Evolutionary conservation across 2,797 vertebrate species (phyloP), one percentile per base, ranked within the genome.

Genomic region (Iguana delicatissima): DNA sequence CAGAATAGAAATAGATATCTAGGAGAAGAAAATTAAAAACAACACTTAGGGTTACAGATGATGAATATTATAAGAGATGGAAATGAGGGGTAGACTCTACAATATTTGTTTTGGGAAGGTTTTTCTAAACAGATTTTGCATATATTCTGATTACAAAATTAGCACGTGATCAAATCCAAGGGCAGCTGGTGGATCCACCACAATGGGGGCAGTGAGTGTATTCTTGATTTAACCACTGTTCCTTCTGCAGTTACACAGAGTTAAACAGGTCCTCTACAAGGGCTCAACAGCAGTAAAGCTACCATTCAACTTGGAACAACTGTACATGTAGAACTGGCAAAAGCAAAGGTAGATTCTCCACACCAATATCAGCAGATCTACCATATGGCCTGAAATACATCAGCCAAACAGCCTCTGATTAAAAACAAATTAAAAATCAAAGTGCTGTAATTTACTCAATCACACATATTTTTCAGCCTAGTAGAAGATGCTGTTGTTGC

Each of bases 11-110:
- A 50, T 64, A 72, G 42, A 22, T 4, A 50, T 5, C 55, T 0
- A 90, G 64, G 29, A 64, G 85, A 67, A 42, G 88, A 67, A 32
- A 35, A 77, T 86, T 90, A 90, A 8, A 73, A 62, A 86, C 32
- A 93, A 85, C 46, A 69, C 76, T 16, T 52, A 13, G 62, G 46
- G 88, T 88, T 89, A 91, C 22, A 18, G 89, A 85, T 52, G 88
- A 12, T 32, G 5, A 85, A 50, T 74, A 74, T 3, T 32, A 86
- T 69, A 87, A 46, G 81, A 90, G 87, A 35, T 42, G 69, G 87
- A 72, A 92, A 67, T 84, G 57, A 8, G 69, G 2, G 80, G 2
- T 89, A 62, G 80, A 90, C 76, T 90, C 1, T 88, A 22, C 26
- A 84, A 18, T 67, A 46, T 42, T 5, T 89, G 6, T 89, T 42